phyloP scores from a whole-genome alignment of 2,888 invertebrate genomes.

The Xiphydria camelus region DNA sequence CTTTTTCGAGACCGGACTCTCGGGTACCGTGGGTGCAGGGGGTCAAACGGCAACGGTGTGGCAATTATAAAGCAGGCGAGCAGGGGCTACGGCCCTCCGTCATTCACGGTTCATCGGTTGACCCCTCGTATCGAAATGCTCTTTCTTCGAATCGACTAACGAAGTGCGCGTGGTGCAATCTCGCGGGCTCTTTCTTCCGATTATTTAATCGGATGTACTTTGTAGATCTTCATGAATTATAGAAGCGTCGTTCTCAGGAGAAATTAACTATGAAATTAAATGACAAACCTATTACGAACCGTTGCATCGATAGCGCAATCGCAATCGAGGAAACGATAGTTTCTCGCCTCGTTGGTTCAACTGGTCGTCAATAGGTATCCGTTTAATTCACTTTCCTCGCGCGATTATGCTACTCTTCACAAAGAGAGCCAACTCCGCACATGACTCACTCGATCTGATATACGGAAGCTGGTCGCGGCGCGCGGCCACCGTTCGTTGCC shows the following conservation, averaged over 20 bases:
- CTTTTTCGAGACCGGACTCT: too few species aligned
- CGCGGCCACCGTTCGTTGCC: conserved; percentile 15
- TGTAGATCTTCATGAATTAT: too few species aligned
- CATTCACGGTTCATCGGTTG: conserved; percentile 33
- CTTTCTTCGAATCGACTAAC: conserved; percentile 34
- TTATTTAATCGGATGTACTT: background rate
- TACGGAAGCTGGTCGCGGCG: conserved; percentile 19
- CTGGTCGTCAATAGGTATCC: too few species aligned
- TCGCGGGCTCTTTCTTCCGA: conserved; percentile 10
- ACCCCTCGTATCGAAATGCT: conserved; percentile 16
- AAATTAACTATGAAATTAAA: too few species aligned
- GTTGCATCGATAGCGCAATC: too few species aligned
- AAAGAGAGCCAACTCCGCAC: conserved; percentile 3
- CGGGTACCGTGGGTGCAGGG: too few species aligned
- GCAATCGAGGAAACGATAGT: too few species aligned
- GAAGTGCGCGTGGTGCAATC: conserved; percentile 28
- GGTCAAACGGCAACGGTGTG: background rate
- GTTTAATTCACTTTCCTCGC: conserved; percentile 9
- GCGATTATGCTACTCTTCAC: conserved; percentile 7
- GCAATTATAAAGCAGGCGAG: conserved; percentile 28
- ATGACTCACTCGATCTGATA: background rate
- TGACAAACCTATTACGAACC: too few species aligned
- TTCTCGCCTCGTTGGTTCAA: too few species aligned
- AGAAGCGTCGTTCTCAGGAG: too few species aligned
- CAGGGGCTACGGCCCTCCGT: conserved; percentile 6